Conservation (phyloP, 2,888 invertebrate species). For the Rapana venosa region DNA sequence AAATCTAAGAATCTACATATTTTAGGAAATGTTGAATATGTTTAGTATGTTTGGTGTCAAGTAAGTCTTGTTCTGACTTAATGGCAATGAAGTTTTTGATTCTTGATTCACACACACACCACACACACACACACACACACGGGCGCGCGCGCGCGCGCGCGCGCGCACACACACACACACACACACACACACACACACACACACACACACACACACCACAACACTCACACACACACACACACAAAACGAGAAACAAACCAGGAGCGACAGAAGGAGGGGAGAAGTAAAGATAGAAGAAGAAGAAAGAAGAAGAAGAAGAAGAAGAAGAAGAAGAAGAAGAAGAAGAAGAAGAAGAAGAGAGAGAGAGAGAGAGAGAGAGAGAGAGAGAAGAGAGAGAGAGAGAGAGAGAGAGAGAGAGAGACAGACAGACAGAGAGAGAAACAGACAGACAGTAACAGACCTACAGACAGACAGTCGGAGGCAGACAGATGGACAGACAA, state of each 20-base stretch:
- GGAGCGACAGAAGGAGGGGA: background rate
- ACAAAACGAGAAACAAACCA: background rate
- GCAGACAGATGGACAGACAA: background rate
- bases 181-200: too few relatives aligned
- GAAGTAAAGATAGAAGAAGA: background rate
- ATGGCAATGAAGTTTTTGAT: too few relatives aligned
- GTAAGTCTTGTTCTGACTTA: too few relatives aligned
- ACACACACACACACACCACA: background rate
- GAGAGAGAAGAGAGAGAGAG: background rate
- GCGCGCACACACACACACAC: too few relatives aligned
- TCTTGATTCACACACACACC: too few relatives aligned
- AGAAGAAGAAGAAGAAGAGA: slow-evolving; percentile 12
- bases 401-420: background rate
- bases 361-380: slow-evolving; percentile 15
- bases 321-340: slow-evolving; percentile 1
- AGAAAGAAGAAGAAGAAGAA: background rate
- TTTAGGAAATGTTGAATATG: too few relatives aligned
- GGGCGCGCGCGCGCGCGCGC: too few relatives aligned
- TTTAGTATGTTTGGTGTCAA: too few relatives aligned
- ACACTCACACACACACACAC: slow-evolving; percentile 9
- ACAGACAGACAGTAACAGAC: background rate
- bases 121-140: too few relatives aligned
- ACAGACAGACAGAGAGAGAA: slow-evolving; percentile 8
- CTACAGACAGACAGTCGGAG: background rate
- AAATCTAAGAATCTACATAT: too few relatives aligned